These are phyloP conservation scores for Scaptomyza pallida DNA, from an alignment of 1,140 invertebrate genomes.

Conservation along the genomic window DNA sequence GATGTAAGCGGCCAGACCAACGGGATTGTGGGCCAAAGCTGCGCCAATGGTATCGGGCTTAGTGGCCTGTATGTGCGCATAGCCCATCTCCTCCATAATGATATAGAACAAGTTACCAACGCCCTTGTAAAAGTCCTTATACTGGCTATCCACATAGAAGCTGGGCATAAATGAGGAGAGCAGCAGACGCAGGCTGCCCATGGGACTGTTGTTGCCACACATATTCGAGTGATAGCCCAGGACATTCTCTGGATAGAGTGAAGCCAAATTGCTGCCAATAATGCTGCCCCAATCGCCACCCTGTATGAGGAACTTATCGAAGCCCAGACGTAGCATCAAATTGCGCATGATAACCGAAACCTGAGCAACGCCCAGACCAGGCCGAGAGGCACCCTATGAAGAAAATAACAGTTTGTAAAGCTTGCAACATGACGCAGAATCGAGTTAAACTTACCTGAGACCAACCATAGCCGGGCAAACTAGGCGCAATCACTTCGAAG, in stretches of 20 bases:
- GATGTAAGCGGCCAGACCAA: conserved; percentile 91
- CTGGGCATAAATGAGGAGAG: conserved; percentile 84
- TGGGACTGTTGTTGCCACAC: conserved; percentile 80
- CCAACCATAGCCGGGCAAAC: conserved; percentile 93
- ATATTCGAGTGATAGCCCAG: conserved; percentile 87
- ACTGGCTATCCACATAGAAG: conserved; percentile 86
- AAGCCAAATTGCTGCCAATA: conserved; percentile 87
- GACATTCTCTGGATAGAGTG: conserved; percentile 89
- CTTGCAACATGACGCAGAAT: background rate
- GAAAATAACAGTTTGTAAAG: background rate
- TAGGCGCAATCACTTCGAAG: conserved; percentile 92
- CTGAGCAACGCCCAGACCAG: conserved; percentile 87
- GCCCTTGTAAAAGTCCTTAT: conserved; percentile 87
- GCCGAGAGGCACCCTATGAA: conserved; percentile 85
- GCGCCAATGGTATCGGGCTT: conserved; percentile 95
- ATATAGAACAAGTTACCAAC: conserved; percentile 84
- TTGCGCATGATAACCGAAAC: conserved; percentile 91
- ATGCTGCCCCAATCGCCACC: conserved; percentile 92
- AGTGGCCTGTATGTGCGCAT: conserved; percentile 93
- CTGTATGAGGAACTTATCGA: conserved; percentile 91
- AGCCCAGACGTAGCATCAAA: conserved; percentile 92
- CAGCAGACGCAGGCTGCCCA: conserved; percentile 44
- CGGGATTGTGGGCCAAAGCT: conserved; percentile 88
- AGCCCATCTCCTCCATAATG: conserved; percentile 90
- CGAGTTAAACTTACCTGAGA: conserved; percentile 86